These are phyloP conservation scores for Hippoglossus stenolepis DNA, from an alignment of 2,113 vertebrate genomes.

Conservation along the genomic window DNA sequence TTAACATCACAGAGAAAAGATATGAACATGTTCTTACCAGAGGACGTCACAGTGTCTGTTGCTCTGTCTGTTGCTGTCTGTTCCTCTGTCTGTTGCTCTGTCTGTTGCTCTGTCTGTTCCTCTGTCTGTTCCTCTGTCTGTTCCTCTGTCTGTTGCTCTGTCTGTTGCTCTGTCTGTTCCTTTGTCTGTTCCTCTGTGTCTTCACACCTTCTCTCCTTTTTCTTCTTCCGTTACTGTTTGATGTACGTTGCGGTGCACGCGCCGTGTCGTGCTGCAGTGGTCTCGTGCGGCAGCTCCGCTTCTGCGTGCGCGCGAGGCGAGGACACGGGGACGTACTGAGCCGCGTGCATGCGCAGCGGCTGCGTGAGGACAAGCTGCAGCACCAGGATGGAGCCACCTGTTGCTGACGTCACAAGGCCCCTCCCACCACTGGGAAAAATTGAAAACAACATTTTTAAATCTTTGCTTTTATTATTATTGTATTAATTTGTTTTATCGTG, in stretches of 20 bases:
- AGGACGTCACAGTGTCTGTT: too few relatives aligned
- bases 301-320: not conserved
- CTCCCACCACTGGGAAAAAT: not conserved
- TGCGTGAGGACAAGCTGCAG: constrained; percentile 6
- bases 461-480: too few relatives aligned
- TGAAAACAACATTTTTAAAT: not conserved
- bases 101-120: too few relatives aligned
- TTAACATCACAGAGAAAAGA: not conserved
- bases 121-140: too few relatives aligned
- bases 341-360: constrained; percentile 37
- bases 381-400: constrained; percentile 44
- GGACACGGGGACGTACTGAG: not conserved
- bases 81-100: too few relatives aligned
- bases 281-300: constrained; percentile 39
- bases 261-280: constrained; percentile 42
- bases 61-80: too few relatives aligned
- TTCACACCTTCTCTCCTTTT: not conserved
- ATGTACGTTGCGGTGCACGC: constrained; percentile 6
- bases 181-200: not conserved
- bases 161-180: too few relatives aligned
- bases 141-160: too few relatives aligned
- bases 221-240: not conserved
- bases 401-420: constrained; percentile 55
- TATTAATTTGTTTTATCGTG: too few relatives aligned
- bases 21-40: not conserved